These are phyloP conservation scores for Pachycephus smyrnensis DNA, from an alignment of 2,888 invertebrate species.

Conservation along the genomic window DNA sequence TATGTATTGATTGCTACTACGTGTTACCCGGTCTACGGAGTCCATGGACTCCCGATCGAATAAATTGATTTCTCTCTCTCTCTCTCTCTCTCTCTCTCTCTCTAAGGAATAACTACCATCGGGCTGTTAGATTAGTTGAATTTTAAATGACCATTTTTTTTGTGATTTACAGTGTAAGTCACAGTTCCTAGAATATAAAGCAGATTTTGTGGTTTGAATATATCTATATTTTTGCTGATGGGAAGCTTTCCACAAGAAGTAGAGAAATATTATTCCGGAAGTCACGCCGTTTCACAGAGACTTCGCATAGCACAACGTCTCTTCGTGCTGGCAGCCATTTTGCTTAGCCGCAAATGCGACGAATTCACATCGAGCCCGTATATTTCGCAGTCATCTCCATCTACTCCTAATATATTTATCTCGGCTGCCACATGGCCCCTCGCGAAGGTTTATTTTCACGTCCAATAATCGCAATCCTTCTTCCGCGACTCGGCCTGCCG, in stretches of 20 bases:
- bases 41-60: too few species aligned
- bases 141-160: neutral
- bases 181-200: neutral
- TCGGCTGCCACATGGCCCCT: neutral
- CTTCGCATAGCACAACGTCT: neutral
- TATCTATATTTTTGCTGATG: neutral
- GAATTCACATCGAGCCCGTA: neutral
- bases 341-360: neutral
- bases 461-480: neutral
- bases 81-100: too few species aligned
- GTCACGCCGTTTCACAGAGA: constrained; percentile 39
- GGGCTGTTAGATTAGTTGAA: neutral
- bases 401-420: neutral
- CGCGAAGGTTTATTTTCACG: neutral
- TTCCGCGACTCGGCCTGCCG: neutral
- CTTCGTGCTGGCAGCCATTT: neutral
- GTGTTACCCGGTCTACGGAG: too few species aligned
- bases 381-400: neutral
- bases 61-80: too few species aligned
- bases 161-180: neutral
- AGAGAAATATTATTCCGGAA: constrained; percentile 59
- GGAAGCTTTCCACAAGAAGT: constrained; percentile 43
- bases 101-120: too few species aligned
- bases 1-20: too few species aligned
- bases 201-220: neutral